Evolutionary conservation across 2,797 vertebrate species (phyloP), one percentile per base, ranked within the genome.

Genomic region (Bucorvus abyssinicus): DNA sequence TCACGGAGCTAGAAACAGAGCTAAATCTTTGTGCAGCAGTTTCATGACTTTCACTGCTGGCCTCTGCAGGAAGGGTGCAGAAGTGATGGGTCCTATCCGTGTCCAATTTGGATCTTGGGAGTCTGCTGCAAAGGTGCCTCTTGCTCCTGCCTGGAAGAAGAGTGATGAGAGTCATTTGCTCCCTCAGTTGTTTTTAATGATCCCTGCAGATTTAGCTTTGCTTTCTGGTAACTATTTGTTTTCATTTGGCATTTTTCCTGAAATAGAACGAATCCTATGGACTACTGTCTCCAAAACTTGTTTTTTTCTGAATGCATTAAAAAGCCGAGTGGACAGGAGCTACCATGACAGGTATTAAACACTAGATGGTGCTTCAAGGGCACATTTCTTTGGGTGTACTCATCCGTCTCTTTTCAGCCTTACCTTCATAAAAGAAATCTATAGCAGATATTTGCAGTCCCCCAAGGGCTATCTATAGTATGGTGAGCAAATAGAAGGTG

Each of bases 281-380:
- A 34, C 84, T 87, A 9, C 74, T 92, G 86, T 84, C 71, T 94
- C 42, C 1, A 1, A 61, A 92, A 57, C 38, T 90, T 90, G 30
- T 13, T 1, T 60, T 95, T 84, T 87, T 63, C 36, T 83, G 59
- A 59, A 19, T 32, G 56, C 34, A 4, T 45, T 74, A 84, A 77
- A 85, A 68, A 6, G 34, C 52, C 60, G 23, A 20, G 60, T 47
- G 71, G 40, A 12, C 49, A 14, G 55, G 19, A 80, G 59, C 29
- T 63, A 52, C 53, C 22, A n/a, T 67, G 81, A n/a, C 64, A 50
- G 55, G 34, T n/a, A n/a, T 15, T 79, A 61, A 87, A 86, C 94
- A 44, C 93, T 77, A 94, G 89, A 11, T 84, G 93, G 92, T 89
- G 89, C 90, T 90, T 87, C 59, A 40, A 65, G 68, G 87, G 61